Evolutionary conservation across 1,140 invertebrate species (phyloP).

Genomic region (Platyscapa corneri): DNA sequence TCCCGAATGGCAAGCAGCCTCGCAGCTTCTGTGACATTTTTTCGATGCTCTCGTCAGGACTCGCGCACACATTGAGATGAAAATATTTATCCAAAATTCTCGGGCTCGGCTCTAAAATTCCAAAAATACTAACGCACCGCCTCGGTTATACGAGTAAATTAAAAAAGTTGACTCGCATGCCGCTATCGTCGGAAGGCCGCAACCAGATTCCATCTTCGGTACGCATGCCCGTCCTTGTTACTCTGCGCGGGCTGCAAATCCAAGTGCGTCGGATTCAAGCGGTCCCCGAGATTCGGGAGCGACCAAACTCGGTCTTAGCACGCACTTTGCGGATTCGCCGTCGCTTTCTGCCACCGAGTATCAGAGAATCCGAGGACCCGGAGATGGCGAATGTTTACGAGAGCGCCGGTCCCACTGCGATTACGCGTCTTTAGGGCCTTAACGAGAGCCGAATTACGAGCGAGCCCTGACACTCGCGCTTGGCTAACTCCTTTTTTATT

Average conservation of each 20-base stretch:
- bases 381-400: conserved; percentile 48
- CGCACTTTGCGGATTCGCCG: background rate
- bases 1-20: background rate
- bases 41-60: background rate
- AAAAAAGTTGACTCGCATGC: too few species aligned
- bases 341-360: background rate
- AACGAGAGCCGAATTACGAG: conserved; percentile 48
- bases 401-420: conserved; percentile 26
- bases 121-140: background rate
- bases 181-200: background rate
- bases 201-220: background rate
- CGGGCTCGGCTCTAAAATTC: background rate
- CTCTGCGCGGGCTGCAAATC: background rate
- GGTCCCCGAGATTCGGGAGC: background rate
- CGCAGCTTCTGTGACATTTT: background rate
- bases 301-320: background rate
- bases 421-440: conserved; percentile 51
- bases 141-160: background rate
- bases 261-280: background rate
- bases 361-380: too few species aligned
- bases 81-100: background rate
- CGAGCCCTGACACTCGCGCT: conserved; percentile 23
- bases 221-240: too few species aligned
- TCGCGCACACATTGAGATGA: too few species aligned
- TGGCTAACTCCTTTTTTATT: conserved; percentile 24